Base-by-base conservation (phyloP, 1,140 invertebrate genomes). In the Zaprionus lachaisei region DNA sequence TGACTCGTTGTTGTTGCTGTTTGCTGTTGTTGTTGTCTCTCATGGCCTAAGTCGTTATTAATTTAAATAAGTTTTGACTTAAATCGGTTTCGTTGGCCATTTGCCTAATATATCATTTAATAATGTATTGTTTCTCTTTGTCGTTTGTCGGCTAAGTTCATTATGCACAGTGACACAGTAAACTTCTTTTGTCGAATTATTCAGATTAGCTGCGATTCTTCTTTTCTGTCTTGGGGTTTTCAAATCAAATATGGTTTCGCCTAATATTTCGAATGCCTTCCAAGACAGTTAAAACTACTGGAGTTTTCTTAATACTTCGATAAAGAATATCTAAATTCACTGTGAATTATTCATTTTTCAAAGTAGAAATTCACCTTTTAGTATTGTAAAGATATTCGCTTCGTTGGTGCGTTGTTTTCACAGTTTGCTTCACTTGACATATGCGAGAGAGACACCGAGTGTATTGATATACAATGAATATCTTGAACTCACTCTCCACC, bases 101-200 rank as follows among this genome's bases (percentile, higher is more conserved):
- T 51, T 51, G 47, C 47, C 47, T 51, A 51, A 51, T 51, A 51
- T 51, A 51, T 51, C 47, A 51, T 51, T 51, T 51, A 51, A 51
- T 51, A 51, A 51, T 51, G 47, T 51, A 51, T 51, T 51, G 47
- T 51, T 7, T 51, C 22, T 7, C 41, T 47, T 44, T 44, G 41
- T 44, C 6, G 41, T 44, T 44, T 44, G 41, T 44, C 41, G 41
- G n/a, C 41, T 17, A 17, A 44, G 41, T 44, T 44, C 41, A 17
- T 44, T 44, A 44, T 44, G 2, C 5, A 5, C 7, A 2, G 7
- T 49, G 47, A 14, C 47, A 49, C 54, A 55, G 54, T 55, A 26
- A 56, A 26, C 22, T 47, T 47, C 41, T 47, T 47, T 47, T 47
- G 41, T 47, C 41, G 41, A 7, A 56, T 56, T 56, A 56, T 56